Evolutionary conservation across 2,797 vertebrate genomes (phyloP).

Genomic region (Trachops cirrhosus): DNA sequence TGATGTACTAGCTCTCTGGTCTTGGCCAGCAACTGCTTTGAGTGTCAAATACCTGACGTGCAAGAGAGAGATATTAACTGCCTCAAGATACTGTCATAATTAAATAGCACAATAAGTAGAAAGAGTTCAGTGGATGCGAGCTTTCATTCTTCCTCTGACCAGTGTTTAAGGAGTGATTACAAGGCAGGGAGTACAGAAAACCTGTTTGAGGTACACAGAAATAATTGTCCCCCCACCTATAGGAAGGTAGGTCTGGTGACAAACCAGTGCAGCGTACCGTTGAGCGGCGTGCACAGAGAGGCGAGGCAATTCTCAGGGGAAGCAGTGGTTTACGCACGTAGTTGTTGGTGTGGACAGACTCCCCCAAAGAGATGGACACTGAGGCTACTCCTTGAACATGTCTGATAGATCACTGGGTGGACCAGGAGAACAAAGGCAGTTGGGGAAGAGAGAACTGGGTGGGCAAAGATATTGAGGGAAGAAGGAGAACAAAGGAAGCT

Average conservation of each 20-base stretch:
- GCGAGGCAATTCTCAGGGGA: not conserved
- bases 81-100: not conserved
- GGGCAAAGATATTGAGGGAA: not conserved
- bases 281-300: not conserved
- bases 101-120: not conserved
- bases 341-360: not conserved
- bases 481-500: not conserved
- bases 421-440: not conserved
- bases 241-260: not conserved
- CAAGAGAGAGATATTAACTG: not conserved
- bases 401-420: not conserved
- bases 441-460: not conserved
- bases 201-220: not conserved
- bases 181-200: not conserved
- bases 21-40: not conserved
- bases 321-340: not conserved
- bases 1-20: not conserved
- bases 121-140: not conserved
- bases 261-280: not conserved
- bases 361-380: not conserved
- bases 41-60: not conserved
- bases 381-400: not conserved
- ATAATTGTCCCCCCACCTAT: not conserved
- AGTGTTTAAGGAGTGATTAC: not conserved
- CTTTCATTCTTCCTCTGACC: constrained; percentile 22